Evolutionary conservation across 1,140 invertebrate species (phyloP), one percentile per base, ranked within the genome.

Genomic region (Pissodes strobi): DNA sequence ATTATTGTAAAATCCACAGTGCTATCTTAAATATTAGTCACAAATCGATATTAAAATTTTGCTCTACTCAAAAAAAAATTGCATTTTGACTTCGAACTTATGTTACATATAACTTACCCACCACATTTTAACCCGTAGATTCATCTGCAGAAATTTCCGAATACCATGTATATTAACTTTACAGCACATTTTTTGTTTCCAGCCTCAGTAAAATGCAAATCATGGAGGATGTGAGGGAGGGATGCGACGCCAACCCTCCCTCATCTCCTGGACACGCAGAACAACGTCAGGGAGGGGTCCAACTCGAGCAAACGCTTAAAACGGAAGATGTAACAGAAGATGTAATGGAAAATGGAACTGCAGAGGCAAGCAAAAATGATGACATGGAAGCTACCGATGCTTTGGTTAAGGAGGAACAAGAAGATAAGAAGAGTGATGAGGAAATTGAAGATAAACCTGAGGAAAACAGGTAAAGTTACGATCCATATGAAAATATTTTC

Each of bases 121-220:
- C n/a, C 6, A n/a, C n/a, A 34, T n/a, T 34, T 34, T 34, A 34
- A n/a, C 30, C 30, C n/a, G 30, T 34, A 34, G n/a, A 34, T 34
- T 8, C n/a, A 34, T 34, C 6, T 6, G 6, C 6, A n/a, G n/a
- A 34, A 34, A 8, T 34, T 34, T n/a, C 6, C 6, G 30, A 34
- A 34, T n/a, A 34, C 6, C 6, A 8, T 8, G n/a, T 34, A 8
- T 34, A 22, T 43, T 43, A 10, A 43, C 39, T 12, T 17, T 17
- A 9, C 2, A 10, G n/a, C n/a, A n/a, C n/a, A n/a, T n/a, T 45
- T 45, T 67, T 67, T 72, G 60, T 15, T 78, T 78, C 12, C 75
- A 79, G 78, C 49, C 65, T 78, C 39, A 78, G 77, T 66, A 79
- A 79, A 71, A 79, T 79, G 77, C 76, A 78, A 64, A 74, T 76